Conservation (phyloP, 1,140 invertebrate species). For the Ctenoplectra terminalis region DNA sequence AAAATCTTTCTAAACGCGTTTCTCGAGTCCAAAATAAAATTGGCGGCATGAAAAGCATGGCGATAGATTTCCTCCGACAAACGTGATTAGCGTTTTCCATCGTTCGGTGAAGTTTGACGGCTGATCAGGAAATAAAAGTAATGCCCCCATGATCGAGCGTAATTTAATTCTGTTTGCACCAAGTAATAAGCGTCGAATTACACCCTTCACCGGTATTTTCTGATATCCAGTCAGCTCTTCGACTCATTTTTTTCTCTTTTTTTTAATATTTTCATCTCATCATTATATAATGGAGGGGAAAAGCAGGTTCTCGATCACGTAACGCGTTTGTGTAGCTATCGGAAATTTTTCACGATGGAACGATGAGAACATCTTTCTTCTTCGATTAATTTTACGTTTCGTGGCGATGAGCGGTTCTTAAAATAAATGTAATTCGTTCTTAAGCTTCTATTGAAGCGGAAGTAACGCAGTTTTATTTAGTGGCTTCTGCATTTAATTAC, state of each 20-base stretch:
- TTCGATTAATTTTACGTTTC: neutral
- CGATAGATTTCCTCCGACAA: neutral
- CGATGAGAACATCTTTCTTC: neutral
- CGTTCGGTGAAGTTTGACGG: slow-evolving; percentile 36
- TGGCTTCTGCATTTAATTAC: no score
- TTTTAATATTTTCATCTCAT: no score
- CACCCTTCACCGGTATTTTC: slow-evolving; percentile 20
- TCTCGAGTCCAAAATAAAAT: neutral
- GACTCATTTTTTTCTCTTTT: neutral
- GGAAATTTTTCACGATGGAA: slow-evolving; percentile 1
- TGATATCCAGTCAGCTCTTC: slow-evolving; percentile 13
- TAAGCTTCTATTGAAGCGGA: neutral
- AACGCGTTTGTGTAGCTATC: neutral
- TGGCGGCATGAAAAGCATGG: neutral
- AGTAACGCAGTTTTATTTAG: no score
- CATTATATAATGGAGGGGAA: slow-evolving; percentile 31
- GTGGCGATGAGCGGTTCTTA: neutral
- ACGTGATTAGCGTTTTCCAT: slow-evolving; percentile 22
- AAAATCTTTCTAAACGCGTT: neutral
- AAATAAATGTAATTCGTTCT: neutral
- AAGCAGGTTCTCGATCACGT: neutral
- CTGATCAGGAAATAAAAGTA: slow-evolving; percentile 34
- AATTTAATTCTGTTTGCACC: slow-evolving; percentile 49
- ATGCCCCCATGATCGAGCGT: slow-evolving; percentile 30
- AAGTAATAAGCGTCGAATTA: slow-evolving; percentile 46